These are phyloP conservation scores for Enteromius trimaculatus DNA, from an alignment of 2,797 vertebrate species.

Conservation along the genomic window DNA sequence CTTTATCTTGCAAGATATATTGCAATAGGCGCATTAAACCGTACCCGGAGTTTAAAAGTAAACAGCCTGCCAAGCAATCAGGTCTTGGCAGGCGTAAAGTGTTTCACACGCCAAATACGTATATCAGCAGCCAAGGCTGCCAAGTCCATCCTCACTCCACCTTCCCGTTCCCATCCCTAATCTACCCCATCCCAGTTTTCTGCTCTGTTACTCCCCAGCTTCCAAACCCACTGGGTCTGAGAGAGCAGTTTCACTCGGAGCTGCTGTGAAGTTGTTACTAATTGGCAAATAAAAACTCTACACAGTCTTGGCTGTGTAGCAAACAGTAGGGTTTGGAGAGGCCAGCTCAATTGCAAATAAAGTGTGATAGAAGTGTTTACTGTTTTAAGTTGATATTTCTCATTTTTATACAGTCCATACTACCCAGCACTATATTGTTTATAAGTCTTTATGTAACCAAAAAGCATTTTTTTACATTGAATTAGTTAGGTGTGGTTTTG, in stretches of 20 bases:
- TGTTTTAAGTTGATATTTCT: neutral
- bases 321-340: conserved; percentile 2
- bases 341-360: conserved; percentile 32
- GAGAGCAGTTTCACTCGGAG: conserved; percentile 4
- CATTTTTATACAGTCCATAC: neutral
- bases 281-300: conserved; percentile 35
- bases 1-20: conserved; percentile 27
- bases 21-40: conserved; percentile 43
- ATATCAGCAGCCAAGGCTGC: conserved; percentile 47
- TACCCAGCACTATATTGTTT: neutral
- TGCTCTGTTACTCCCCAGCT: conserved; percentile 25
- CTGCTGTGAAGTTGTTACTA: conserved; percentile 50
- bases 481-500: neutral
- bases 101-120: conserved; percentile 40
- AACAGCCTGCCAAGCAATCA: conserved; percentile 53
- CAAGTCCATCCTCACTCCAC: conserved; percentile 39
- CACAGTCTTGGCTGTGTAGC: conserved; percentile 23
- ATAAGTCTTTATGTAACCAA: neutral
- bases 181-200: conserved; percentile 43
- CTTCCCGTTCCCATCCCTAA: conserved; percentile 45
- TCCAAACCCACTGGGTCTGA: conserved; percentile 23
- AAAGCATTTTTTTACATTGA: neutral
- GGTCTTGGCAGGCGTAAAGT: conserved; percentile 49
- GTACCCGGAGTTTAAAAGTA: conserved; percentile 42
- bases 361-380: conserved; percentile 27